Percentiles rank a stretch among this genome's conserved stretches.
Evolutionary conservation across 2,797 vertebrate species (phyloP).

Genomic region (Chelmon rostratus): DNA sequence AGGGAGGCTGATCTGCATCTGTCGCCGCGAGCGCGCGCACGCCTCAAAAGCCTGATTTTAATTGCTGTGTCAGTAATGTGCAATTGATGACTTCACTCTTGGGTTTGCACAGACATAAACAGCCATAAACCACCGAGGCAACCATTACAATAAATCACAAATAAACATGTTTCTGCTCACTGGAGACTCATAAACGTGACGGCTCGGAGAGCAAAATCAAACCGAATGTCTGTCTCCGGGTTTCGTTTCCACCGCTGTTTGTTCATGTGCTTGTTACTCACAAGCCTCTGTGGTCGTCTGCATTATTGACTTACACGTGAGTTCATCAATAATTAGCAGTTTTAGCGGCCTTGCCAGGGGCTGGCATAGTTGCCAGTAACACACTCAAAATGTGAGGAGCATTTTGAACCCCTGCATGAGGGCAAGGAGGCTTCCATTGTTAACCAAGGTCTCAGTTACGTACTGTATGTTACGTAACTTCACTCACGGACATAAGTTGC

Average conservation of each 20-base stretch:
- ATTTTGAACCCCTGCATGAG: neutral
- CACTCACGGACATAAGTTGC: no score
- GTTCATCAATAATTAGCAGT: conserved; percentile 77
- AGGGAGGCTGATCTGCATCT: conserved; percentile 27
- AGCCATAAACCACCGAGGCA: conserved; percentile 52
- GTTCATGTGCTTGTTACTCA: conserved; percentile 51
- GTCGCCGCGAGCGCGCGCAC: conserved; percentile 10
- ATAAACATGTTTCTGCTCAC: conserved; percentile 51
- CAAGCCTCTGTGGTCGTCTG: conserved; percentile 57
- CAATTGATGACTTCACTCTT: conserved; percentile 53
- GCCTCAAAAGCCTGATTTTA: conserved; percentile 41
- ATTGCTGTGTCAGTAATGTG: conserved; percentile 40
- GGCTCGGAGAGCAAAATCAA: conserved; percentile 46
- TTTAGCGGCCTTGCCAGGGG: conserved; percentile 55
- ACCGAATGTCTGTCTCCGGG: conserved; percentile 24
- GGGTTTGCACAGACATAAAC: conserved; percentile 24
- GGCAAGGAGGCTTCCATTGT: neutral
- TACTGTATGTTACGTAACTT: no score
- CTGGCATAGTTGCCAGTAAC: conserved; percentile 41
- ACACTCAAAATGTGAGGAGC: conserved; percentile 30
- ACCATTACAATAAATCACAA: conserved; percentile 47
- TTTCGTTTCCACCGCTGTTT: conserved; percentile 36
- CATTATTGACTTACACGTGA: conserved; percentile 72
- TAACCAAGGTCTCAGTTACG: neutral
- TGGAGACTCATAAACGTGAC: conserved; percentile 40